Evolutionary conservation across 2,113 vertebrate species (phyloP).

Genomic region (Dermatemys mawii): DNA sequence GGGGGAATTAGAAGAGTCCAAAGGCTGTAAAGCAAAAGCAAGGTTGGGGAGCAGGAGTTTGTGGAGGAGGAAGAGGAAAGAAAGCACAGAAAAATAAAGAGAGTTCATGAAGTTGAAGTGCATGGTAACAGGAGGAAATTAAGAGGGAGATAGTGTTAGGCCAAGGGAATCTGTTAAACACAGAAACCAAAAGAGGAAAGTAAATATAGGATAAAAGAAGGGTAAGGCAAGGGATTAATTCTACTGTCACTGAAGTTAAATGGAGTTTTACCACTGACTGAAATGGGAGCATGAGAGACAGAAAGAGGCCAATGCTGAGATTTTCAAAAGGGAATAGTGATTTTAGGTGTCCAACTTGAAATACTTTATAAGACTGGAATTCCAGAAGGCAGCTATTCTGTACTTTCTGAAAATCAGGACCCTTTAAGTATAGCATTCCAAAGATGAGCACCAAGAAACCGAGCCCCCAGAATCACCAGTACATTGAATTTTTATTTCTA

Average conservation of each 20-base stretch:
- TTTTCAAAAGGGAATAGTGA: not conserved
- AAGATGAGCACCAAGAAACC: not conserved
- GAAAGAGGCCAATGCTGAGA: not conserved
- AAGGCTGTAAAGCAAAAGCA: not conserved
- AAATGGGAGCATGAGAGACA: not conserved
- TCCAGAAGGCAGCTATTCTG: accelerated
- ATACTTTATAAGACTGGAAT: not conserved
- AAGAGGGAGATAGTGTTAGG: not conserved
- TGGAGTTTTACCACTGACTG: not conserved
- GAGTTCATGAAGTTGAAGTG: not conserved
- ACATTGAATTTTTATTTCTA: not conserved
- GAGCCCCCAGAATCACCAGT: not conserved
- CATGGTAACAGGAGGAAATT: not conserved
- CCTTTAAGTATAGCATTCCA: not conserved
- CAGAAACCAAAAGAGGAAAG: not conserved
- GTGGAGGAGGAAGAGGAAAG: not conserved
- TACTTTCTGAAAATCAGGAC: not conserved
- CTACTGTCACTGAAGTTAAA: not conserved
- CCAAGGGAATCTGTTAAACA: not conserved
- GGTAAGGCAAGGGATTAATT: not conserved
- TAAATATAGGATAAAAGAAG: not conserved
- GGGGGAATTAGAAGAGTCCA: not conserved
- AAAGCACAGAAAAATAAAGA: not conserved
- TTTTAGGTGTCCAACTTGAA: not conserved
- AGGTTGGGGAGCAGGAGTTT: not conserved